These are phyloP conservation scores for Lethrus apterus DNA, from an alignment of 1,140 invertebrate species.

Conservation along the genomic window DNA sequence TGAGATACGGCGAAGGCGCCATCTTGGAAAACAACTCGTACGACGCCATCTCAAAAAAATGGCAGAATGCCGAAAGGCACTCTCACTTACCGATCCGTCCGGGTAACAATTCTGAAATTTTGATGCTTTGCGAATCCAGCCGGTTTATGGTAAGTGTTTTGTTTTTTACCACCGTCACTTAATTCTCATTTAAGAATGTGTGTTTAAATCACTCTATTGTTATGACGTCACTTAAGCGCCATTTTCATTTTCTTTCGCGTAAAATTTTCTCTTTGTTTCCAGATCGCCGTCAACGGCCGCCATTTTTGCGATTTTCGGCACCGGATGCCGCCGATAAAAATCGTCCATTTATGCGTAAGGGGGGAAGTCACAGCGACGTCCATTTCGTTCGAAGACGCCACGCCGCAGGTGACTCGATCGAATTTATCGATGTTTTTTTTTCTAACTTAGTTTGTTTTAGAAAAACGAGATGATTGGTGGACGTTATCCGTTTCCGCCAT, in stretches of 20 bases:
- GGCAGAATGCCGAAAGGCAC: slow-evolving; percentile 1
- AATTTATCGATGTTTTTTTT: too few relatives aligned
- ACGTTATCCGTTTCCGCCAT: too few relatives aligned
- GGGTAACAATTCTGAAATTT: background rate
- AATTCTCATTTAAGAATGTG: background rate
- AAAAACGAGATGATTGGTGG: too few relatives aligned
- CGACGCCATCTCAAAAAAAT: background rate
- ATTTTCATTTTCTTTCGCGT: background rate
- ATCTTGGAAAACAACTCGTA: slow-evolving; percentile 5
- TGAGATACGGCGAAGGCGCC: background rate
- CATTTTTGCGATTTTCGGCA: slow-evolving; percentile 8
- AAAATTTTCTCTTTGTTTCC: background rate
- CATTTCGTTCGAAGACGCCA: slow-evolving; percentile 5
- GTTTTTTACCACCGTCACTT: background rate
- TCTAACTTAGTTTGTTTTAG: too few relatives aligned
- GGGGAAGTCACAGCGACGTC: slow-evolving; percentile 2
- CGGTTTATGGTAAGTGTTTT: background rate
- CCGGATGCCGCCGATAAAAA: background rate
- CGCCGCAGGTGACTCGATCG: slow-evolving; percentile 1
- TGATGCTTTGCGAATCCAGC: slow-evolving; percentile 2
- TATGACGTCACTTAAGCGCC: background rate
- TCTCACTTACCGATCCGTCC: background rate
- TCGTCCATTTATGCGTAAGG: background rate
- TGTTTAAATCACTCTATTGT: background rate
- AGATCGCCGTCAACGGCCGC: background rate